These are phyloP conservation scores for Aplodontia rufa DNA, from an alignment of 2,113 vertebrate genomes.

Conservation along the genomic window DNA sequence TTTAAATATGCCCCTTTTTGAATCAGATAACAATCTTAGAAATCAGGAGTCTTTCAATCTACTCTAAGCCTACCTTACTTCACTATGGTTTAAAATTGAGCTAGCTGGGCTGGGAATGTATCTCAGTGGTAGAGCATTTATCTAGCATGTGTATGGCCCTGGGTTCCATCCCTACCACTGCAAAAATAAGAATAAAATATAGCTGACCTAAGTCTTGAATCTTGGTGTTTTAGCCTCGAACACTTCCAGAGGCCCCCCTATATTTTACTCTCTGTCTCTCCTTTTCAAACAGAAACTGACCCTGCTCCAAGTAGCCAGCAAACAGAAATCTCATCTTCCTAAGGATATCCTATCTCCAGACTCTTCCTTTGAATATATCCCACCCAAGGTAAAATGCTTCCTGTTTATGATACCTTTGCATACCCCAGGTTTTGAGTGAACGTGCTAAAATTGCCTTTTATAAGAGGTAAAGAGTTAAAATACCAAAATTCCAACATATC, in stretches of 20 bases:
- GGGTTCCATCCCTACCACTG: no score
- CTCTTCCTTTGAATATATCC: slow-evolving; percentile 93
- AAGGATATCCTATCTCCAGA: slow-evolving; percentile 76
- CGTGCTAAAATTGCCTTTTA: slow-evolving; percentile 7
- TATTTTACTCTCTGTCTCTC: slow-evolving; percentile 38
- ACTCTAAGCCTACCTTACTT: neutral
- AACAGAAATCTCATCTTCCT: slow-evolving; percentile 84
- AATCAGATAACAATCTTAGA: slow-evolving; percentile 33
- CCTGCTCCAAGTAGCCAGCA: slow-evolving; percentile 88
- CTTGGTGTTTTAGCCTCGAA: slow-evolving; percentile 16
- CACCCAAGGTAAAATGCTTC: slow-evolving; percentile 89
- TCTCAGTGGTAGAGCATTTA: no score
- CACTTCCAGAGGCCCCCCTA: slow-evolving; percentile 5
- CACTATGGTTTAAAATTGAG: slow-evolving; percentile 12
- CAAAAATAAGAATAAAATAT: no score
- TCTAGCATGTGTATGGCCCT: no score
- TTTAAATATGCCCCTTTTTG: slow-evolving; percentile 45
- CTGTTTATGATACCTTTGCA: neutral
- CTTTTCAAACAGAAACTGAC: slow-evolving; percentile 87
- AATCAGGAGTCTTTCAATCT: neutral
- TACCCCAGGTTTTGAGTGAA: neutral
- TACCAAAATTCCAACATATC: neutral
- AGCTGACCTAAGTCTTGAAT: neutral
- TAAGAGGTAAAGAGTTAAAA: neutral
- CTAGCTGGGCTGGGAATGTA: neutral